Evolutionary conservation across 2,797 vertebrate species (phyloP).

Genomic region (Danio jaintianensis): DNA sequence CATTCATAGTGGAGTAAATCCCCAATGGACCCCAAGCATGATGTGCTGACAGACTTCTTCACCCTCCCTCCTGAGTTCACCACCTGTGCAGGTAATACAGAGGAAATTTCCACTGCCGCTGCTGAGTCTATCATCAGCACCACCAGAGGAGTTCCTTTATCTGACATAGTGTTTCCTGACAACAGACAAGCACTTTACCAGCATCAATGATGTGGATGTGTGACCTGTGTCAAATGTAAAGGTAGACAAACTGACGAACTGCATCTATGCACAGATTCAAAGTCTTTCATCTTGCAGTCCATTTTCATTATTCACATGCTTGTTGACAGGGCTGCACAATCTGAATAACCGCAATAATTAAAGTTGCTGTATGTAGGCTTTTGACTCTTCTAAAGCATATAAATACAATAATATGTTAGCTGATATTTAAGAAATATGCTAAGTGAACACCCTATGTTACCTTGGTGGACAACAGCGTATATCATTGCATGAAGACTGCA

Average conservation of each 20-base stretch:
- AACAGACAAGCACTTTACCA: constrained; percentile 44
- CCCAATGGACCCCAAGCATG: constrained; percentile 25
- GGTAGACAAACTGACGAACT: no score
- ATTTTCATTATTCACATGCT: neutral
- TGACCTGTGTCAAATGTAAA: constrained; percentile 13
- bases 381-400: no score
- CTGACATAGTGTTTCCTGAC: constrained; percentile 49
- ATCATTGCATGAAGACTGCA: no score
- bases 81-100: constrained; percentile 50
- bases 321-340: no score
- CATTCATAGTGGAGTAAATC: constrained; percentile 15
- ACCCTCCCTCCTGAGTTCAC: constrained; percentile 32
- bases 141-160: constrained; percentile 48
- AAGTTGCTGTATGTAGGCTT: no score
- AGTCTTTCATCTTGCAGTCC: no score
- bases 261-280: no score
- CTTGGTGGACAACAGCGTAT: no score
- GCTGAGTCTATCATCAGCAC: constrained; percentile 40
- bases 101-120: constrained; percentile 42
- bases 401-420: no score
- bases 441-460: no score
- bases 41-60: constrained; percentile 41
- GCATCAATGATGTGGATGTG: constrained; percentile 46
- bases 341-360: no score
- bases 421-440: no score